Base-by-base conservation (phyloP, 2,888 invertebrate species). In the Tetheella fluctuosa region DNA sequence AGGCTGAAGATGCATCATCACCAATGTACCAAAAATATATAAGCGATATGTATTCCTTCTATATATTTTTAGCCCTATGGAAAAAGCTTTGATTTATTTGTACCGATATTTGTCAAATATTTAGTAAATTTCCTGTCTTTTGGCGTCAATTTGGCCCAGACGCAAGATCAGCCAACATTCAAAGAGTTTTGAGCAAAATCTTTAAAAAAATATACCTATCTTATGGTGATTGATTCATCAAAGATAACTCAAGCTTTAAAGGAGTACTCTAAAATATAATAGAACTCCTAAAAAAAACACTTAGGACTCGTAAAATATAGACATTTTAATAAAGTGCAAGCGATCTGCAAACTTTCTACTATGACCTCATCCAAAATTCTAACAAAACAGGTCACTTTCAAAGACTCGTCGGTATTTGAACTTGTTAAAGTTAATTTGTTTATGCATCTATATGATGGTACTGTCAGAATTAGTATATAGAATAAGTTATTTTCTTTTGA, bases 321-420 rank as follows among this genome's bases (percentile, higher is more conserved):
- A 10, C 10, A n/a, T n/a, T 39, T 39, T 1, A n/a, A n/a, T 39
- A 39, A n/a, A 10, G 39, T n/a, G 39, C 39, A 39, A 39, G n/a
- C 39, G 5, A 39, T 39, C 39, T 39, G 6, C n/a, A 39, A n/a
- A 39, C n/a, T 39, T 39, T 12, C 37, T 39, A n/a, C 39, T n/a
- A n/a, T 1, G 15, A n/a, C n/a, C 39, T 39, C n/a, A n/a, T 39
- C 39, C 10, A n/a, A 39, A n/a, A n/a, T 5, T 39, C 39, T 37
- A 39, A 39, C 39, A 39, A n/a, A 39, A n/a, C n/a, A 39, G 39
- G 39, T 39, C 39, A 39, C 39, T 39, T 39, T 39, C 39, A 39
- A 39, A 39, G 39, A 0, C 39, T n/a, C 39, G 39, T 7, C 6
- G 6, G n/a, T 39, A n/a, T 39, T 39, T 39, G 39, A 39, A 39